Evolutionary conservation across 53 echinoderm and acorn worm genomes (phyloP), one percentile per base, ranked within the genome.

Genomic region (Henricia sp.): DNA sequence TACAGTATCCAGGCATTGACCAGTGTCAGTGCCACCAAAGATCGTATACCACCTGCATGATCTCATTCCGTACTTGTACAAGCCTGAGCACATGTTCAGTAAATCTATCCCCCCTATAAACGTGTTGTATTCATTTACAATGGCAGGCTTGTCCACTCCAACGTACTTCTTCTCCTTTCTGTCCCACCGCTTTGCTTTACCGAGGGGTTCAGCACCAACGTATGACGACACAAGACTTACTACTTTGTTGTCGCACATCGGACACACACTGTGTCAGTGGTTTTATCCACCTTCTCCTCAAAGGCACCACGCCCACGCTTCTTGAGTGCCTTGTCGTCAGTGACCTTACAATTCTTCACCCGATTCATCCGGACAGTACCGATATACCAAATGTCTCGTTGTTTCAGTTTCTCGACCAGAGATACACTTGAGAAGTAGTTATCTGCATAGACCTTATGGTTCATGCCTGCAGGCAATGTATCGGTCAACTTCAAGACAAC

Each of bases 1-100:
- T 62, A 88, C 14, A 83, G 13, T 32, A 82, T 39, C 88, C 88
- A 88, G 71, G 82, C 88, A 72, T 88, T 88, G n/a, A 71, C 83
- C 44, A 88, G 29, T 21, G 88, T 44, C 25, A 52, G 63, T 88
- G 60, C 29, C 30, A 77, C 41, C 53, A 87, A 23, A 88, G 51
- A 50, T 88, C 69, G 67, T 16, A 26, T 88, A 88, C 88, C 88
- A 83, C 70, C 88, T 53, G 29, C 57, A 27, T 12, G 70, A 69
- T 34, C 76, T n/a, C 33, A 37, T 28, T 14, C 17, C 67, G 24
- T 69, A 83, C 52, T 83, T 88, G 71, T 88, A 67, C 25, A 52
- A 8, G 4, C 60, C 33, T 2, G 40, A 32, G 41, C 76, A 48
- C 42, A 24, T 25, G 25, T 83, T 69, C 19, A 32, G 67, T 16